Base-by-base conservation (phyloP, 2,888 invertebrate species). In the Caenorhabditis panamensis region DNA sequence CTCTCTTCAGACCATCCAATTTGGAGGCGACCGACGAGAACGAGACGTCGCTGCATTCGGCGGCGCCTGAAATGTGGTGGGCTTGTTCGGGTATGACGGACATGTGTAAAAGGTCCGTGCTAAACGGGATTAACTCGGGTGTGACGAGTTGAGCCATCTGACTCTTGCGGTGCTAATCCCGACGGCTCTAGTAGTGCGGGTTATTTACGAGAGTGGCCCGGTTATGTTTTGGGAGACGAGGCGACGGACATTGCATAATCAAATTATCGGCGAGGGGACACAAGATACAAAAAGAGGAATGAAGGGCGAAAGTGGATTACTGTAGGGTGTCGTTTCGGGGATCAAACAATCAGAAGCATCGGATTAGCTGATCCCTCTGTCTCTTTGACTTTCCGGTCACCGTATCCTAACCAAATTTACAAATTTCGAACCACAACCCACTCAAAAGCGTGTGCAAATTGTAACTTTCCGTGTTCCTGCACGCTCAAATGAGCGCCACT, bases 41-140 rank as follows among this genome's bases (percentile, higher is more conserved):
- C 11, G 81, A 81, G 49, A 81, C 78, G 47, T 83, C 83, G 53
- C 47, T 61, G 53, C 83, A 83, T 69, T 83, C 83, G n/a, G 72
- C 61, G 3, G 73, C 67, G 31, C 51, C 82, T 82, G 77, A 16
- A 82, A 80, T n/a, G 41, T 37, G n/a, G n/a, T n/a, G n/a, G n/a
- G n/a, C n/a, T n/a, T n/a, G n/a, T n/a, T n/a, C n/a, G n/a, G 36
- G 16, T 2, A 26, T 31, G 11, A 20, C 11, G 13, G 69, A 62
- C 59, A 71, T 59, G 58, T 69, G 63, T 56, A 28, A 62, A 53
- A 62, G 49, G 68, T 54, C 54, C 62, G 41, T 47, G 28, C 37
- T 56, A 56, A 63, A 56, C 58, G 53, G 73, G 73, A 73, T 73
- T 73, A 73, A 59, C 59, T 58, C 36, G 71, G 58, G 73, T 64